A percentile compares a stretch with the other conserved stretches of the same genome.
Conservation (phyloP, 2,888 invertebrate species). For the Netelia melanura region DNA sequence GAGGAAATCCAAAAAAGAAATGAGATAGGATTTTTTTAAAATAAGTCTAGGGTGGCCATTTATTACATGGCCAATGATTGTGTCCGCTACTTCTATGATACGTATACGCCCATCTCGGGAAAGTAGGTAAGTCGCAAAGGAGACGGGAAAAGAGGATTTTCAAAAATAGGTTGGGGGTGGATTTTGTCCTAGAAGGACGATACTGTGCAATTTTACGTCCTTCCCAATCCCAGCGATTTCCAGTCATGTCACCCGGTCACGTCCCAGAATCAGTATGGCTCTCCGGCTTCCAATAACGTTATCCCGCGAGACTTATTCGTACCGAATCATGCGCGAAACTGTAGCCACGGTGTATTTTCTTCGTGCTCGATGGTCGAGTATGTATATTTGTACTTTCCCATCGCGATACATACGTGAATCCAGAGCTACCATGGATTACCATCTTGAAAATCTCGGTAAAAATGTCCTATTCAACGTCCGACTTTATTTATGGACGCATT, state of each 20-base stretch:
- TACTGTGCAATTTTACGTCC: background rate
- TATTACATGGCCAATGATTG: background rate
- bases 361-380: background rate
- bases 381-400: too few relatives aligned
- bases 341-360: constrained; percentile 41
- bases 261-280: constrained; percentile 59
- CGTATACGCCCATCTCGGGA: constrained; percentile 3
- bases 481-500: too few relatives aligned
- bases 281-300: constrained; percentile 73
- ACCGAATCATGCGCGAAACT: constrained; percentile 66
- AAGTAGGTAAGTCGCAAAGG: constrained; percentile 27
- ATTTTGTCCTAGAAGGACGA: background rate
- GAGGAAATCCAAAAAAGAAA: too few relatives aligned
- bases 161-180: constrained; percentile 20
- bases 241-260: constrained; percentile 21
- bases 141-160: constrained; percentile 18
- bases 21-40: too few relatives aligned
- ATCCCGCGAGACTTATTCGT: constrained; percentile 69
- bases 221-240: constrained; percentile 9
- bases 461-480: too few relatives aligned
- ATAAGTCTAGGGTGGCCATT: background rate
- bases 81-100: background rate
- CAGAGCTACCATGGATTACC: too few relatives aligned
- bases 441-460: too few relatives aligned
- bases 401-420: too few relatives aligned